Evolutionary conservation across 1,140 invertebrate genomes (phyloP).

Genomic region (Matsumurasca onukii): DNA sequence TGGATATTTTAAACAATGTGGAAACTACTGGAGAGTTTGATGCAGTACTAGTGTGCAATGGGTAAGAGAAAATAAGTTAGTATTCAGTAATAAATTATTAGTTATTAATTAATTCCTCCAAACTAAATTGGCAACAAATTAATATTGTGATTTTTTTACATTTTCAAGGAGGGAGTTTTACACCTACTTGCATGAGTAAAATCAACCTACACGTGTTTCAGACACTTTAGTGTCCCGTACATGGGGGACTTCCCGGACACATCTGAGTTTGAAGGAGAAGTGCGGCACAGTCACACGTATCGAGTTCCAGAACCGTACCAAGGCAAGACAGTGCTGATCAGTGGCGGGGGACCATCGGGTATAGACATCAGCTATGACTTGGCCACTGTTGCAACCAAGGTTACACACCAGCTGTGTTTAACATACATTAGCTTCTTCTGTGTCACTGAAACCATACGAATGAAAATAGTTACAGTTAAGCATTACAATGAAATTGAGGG

Average conservation of each 20-base stretch:
- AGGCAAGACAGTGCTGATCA: constrained; percentile 67
- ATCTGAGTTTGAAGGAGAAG: constrained; percentile 65
- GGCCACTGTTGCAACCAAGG: constrained; percentile 54
- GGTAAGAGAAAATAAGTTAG: neutral
- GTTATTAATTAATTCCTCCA: neutral
- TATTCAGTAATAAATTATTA: neutral
- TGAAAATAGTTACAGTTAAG: neutral
- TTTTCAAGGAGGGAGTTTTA: neutral
- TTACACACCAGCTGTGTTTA: too few species aligned
- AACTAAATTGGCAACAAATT: neutral
- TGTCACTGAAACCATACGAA: neutral
- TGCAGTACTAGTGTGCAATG: neutral
- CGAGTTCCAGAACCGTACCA: constrained; percentile 66
- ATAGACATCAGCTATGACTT: constrained; percentile 65
- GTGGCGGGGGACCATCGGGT: constrained; percentile 87
- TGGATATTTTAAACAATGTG: neutral
- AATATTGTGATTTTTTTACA: neutral
- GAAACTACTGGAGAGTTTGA: neutral
- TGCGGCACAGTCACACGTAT: constrained; percentile 87
- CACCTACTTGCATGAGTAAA: neutral
- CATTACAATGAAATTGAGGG: neutral
- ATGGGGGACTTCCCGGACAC: constrained; percentile 65
- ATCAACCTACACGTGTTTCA: constrained; percentile 25
- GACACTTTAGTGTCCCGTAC: constrained; percentile 69
- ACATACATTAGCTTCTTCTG: neutral